Evolutionary conservation across 2,888 invertebrate genomes (phyloP).

Genomic region (Sepiola atlantica): DNA sequence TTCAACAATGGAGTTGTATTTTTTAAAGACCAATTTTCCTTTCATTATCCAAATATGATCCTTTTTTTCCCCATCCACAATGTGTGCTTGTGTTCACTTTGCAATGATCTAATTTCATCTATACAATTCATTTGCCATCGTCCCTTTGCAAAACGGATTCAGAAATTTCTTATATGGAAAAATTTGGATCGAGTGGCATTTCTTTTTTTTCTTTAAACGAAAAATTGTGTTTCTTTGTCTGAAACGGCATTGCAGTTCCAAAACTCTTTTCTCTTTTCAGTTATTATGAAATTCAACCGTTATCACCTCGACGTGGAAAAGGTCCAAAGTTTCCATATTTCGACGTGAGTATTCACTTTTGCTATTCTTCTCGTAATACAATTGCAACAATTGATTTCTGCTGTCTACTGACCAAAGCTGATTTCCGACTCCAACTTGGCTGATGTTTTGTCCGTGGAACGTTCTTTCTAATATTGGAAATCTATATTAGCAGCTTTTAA

Average conservation of each 20-base stretch:
- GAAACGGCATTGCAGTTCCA: background rate
- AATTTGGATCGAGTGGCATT: background rate
- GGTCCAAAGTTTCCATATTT: slow-evolving; percentile 43
- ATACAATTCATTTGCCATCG: background rate
- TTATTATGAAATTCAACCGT: slow-evolving; percentile 44
- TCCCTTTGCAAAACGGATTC: background rate
- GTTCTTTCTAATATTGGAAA: background rate
- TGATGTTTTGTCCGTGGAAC: background rate
- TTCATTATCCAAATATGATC: background rate
- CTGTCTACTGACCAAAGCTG: background rate
- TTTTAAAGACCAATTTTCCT: background rate
- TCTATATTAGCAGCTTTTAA: background rate
- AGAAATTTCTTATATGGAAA: background rate
- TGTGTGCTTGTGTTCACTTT: background rate
- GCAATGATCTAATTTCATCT: slow-evolving; percentile 6
- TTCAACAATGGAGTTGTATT: background rate
- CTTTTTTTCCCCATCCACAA: too few species aligned
- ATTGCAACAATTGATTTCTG: background rate
- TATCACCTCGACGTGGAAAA: slow-evolving; percentile 40
- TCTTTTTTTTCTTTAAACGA: background rate
- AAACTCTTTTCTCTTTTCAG: slow-evolving; percentile 1
- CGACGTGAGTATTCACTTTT: slow-evolving; percentile 34
- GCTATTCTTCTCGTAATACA: background rate
- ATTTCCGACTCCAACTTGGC: background rate
- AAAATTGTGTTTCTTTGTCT: background rate